These are phyloP conservation scores for Labrus mixtus DNA, from an alignment of 2,113 vertebrate genomes.

Conservation along the genomic window DNA sequence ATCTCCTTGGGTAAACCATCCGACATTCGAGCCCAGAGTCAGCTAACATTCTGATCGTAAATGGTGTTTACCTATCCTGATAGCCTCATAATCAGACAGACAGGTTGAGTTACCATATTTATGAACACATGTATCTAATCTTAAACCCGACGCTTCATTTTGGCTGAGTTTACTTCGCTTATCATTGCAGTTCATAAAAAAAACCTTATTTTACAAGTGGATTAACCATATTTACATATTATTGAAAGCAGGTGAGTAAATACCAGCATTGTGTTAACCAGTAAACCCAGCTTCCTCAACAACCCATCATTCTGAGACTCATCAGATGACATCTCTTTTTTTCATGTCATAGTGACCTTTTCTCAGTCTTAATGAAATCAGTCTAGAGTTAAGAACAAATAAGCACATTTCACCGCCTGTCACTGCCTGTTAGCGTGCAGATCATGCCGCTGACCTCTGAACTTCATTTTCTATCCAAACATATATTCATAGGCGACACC, in stretches of 20 bases:
- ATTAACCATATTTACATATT: not conserved
- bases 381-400: constrained; percentile 92
- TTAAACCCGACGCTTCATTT: not conserved
- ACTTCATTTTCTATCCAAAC: constrained; percentile 91
- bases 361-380: constrained; percentile 90
- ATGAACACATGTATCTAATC: constrained; percentile 41
- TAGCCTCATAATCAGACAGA: constrained; percentile 58
- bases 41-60: constrained; percentile 75
- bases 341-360: constrained; percentile 92
- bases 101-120: constrained; percentile 44
- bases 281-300: constrained; percentile 30
- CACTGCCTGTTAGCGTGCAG: constrained; percentile 89
- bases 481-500: constrained; percentile 90
- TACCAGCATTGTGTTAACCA: constrained; percentile 61
- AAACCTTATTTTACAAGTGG: not conserved
- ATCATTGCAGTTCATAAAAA: not conserved
- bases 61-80: constrained; percentile 75
- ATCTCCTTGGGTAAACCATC: constrained; percentile 79
- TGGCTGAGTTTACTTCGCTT: too few relatives aligned
- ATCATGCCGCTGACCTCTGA: constrained; percentile 86
- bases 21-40: constrained; percentile 46
- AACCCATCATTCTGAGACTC: constrained; percentile 19
- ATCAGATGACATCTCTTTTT: constrained; percentile 83
- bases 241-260: constrained; percentile 42
- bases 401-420: constrained; percentile 85